phyloP scores from a whole-genome alignment of 2,888 invertebrate species.

The Anoplius nigerrimus region DNA sequence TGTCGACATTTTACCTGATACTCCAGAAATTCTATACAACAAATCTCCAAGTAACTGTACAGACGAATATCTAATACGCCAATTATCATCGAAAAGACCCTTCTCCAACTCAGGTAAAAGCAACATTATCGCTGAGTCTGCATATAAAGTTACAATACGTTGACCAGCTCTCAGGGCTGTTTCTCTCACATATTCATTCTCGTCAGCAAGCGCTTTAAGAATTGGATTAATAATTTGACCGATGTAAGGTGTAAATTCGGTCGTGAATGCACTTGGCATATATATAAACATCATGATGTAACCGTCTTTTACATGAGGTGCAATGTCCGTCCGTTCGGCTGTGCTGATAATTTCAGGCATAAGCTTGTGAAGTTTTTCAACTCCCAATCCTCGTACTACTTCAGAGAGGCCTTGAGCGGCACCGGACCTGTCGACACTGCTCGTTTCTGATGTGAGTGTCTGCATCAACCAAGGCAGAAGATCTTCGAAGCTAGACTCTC shows the following conservation, averaged over 20 bases:
- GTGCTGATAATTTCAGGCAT: constrained; percentile 98
- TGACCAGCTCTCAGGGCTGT: constrained; percentile 98
- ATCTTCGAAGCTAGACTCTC: constrained; percentile 96
- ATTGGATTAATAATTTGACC: constrained; percentile 98
- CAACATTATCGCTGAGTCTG: constrained; percentile 94
- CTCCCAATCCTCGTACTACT: constrained; percentile 96
- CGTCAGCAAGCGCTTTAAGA: constrained; percentile 97
- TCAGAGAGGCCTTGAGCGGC: constrained; percentile 98
- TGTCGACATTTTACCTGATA: constrained; percentile 99
- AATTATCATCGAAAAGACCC: constrained; percentile 98
- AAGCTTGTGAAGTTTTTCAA: constrained; percentile 94
- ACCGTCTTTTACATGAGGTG: constrained; percentile 98
- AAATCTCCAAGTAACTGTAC: constrained; percentile 97
- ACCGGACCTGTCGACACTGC: constrained; percentile 96
- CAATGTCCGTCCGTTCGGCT: constrained; percentile 93
- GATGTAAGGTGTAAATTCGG: constrained; percentile 96
- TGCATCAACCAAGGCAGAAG: constrained; percentile 99
- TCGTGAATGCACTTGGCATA: constrained; percentile 97
- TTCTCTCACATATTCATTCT: constrained; percentile 98
- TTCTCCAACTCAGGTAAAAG: constrained; percentile 94
- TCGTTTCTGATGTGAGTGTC: constrained; percentile 95
- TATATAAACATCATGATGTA: constrained; percentile 99
- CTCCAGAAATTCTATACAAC: constrained; percentile 96
- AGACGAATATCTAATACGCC: constrained; percentile 95
- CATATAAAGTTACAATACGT: constrained; percentile 96